Evolutionary conservation across 2,797 vertebrate genomes (phyloP).

Genomic region (Limnodromus scolopaceus): DNA sequence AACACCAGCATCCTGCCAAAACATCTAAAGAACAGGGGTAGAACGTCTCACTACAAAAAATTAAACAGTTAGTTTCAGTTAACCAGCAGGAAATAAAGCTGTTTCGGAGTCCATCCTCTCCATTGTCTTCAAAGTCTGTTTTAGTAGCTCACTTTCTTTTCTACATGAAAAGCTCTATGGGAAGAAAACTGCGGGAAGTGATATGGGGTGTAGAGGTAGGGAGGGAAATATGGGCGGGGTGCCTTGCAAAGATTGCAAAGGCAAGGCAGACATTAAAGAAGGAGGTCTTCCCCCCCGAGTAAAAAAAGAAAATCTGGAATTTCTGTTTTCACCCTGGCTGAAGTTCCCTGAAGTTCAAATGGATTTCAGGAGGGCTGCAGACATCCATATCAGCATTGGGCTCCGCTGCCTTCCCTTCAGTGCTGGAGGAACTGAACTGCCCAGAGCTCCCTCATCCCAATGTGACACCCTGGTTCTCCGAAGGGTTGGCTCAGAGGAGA

Average conservation of each 20-base stretch:
- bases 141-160: not conserved
- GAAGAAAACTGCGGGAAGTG: not conserved
- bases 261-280: not conserved
- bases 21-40: not conserved
- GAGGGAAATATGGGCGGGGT: not conserved
- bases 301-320: not conserved
- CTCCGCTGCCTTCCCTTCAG: not conserved
- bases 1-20: not conserved
- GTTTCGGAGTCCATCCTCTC: not conserved
- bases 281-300: not conserved
- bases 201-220: not conserved
- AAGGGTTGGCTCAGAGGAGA: not conserved
- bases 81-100: not conserved
- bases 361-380: not conserved
- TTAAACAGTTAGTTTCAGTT: not conserved
- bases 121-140: not conserved
- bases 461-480: not conserved
- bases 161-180: not conserved
- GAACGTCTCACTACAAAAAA: not conserved
- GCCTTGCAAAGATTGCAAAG: not conserved
- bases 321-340: not conserved
- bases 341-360: not conserved
- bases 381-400: fast-evolving
- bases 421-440: not conserved
- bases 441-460: not conserved